Percentiles rank a stretch among this genome's conserved stretches.
Evolutionary conservation across 2,888 invertebrate genomes (phyloP).

Genomic region (Melipona beecheii): DNA sequence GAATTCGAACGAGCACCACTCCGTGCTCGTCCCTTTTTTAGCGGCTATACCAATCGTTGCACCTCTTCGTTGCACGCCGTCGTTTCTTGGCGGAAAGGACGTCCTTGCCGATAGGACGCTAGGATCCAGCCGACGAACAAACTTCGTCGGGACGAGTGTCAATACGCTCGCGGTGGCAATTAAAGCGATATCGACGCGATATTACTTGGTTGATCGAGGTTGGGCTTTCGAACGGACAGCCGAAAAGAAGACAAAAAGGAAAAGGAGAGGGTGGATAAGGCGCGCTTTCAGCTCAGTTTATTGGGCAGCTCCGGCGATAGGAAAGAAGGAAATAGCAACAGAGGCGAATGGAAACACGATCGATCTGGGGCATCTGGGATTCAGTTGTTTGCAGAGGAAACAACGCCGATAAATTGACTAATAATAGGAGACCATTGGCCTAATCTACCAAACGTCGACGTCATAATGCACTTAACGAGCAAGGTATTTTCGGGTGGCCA

Average conservation of each 20-base stretch:
- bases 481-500: slow-evolving; percentile 66
- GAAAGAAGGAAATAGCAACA: slow-evolving; percentile 26
- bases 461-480: slow-evolving; percentile 73
- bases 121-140: not conserved
- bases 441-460: slow-evolving; percentile 67
- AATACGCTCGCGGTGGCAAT: slow-evolving; percentile 28
- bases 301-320: slow-evolving; percentile 9
- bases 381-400: slow-evolving; percentile 66
- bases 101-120: not conserved
- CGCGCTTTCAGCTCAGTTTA: slow-evolving; percentile 22
- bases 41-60: not conserved
- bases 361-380: slow-evolving; percentile 59
- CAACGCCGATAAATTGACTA: slow-evolving; percentile 70
- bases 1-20: no score
- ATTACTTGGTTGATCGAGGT: slow-evolving; percentile 2
- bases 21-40: not conserved
- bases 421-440: slow-evolving; percentile 74
- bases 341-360: slow-evolving; percentile 36
- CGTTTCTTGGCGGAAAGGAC: not conserved
- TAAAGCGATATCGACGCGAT: slow-evolving; percentile 30
- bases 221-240: slow-evolving; percentile 15
- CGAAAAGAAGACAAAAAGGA: not conserved
- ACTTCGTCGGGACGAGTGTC: not conserved
- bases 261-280: slow-evolving; percentile 40
- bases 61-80: not conserved